phyloP scores from a whole-genome alignment of 2,797 vertebrate genomes.

The Leuciscus waleckii region DNA sequence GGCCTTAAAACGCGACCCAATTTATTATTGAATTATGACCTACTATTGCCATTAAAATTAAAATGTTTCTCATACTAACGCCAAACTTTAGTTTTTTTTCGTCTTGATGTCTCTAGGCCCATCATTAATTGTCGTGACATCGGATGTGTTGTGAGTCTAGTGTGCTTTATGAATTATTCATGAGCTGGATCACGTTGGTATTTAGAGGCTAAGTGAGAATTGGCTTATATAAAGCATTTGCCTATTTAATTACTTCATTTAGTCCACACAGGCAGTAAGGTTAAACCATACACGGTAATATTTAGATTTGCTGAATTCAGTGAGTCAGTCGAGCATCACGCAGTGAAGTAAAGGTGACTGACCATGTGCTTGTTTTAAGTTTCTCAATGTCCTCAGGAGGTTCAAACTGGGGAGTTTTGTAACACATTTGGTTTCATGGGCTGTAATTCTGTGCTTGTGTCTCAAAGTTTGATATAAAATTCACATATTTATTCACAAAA shows the following conservation, averaged over 20 bases:
- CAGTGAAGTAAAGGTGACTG: conserved; percentile 69
- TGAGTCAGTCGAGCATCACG: not conserved
- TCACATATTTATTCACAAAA: not conserved
- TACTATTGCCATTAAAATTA: not conserved
- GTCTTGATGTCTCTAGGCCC: not conserved
- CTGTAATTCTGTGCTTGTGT: not conserved
- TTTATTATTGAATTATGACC: conserved; percentile 6
- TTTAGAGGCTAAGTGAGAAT: conserved; percentile 32
- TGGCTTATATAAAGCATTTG: conserved; percentile 11
- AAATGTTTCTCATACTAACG: not conserved
- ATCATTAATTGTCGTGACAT: conserved; percentile 42
- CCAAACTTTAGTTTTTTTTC: not conserved
- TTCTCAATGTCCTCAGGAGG: conserved; percentile 52
- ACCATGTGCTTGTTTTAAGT: conserved; percentile 81
- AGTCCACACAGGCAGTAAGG: not conserved
- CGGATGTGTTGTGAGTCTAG: conserved; percentile 28
- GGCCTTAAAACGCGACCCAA: conserved; percentile 23
- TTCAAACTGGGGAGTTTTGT: not conserved
- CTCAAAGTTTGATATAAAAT: not conserved
- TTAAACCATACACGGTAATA: not conserved
- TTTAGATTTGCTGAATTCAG: not conserved
- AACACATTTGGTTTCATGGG: not conserved
- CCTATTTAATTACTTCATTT: not conserved
- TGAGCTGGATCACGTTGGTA: conserved; percentile 28
- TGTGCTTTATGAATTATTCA: conserved; percentile 25